Conservation (phyloP, 2,797 vertebrate species). For the Lophius americanus region DNA sequence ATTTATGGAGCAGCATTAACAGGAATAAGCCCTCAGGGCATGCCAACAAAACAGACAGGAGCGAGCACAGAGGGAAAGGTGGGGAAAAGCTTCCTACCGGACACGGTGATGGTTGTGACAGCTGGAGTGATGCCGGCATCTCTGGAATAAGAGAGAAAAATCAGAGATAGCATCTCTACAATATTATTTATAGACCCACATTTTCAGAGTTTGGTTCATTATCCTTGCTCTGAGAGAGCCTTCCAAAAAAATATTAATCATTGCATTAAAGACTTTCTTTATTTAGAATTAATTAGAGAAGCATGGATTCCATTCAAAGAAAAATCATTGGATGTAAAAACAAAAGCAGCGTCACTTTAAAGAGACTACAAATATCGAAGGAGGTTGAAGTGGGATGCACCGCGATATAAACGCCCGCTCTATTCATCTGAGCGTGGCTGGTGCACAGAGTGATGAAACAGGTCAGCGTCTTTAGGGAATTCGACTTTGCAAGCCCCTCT, state of each 20-base stretch:
- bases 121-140: slow-evolving; percentile 94
- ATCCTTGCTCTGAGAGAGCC: slow-evolving; percentile 30
- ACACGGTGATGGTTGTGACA: slow-evolving; percentile 89
- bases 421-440: slow-evolving; percentile 26
- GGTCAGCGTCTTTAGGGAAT: slow-evolving; percentile 43
- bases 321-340: slow-evolving; percentile 21
- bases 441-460: slow-evolving; percentile 21
- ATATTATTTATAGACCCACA: slow-evolving; percentile 9
- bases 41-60: slow-evolving; percentile 35
- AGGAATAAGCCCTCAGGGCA: slow-evolving; percentile 45
- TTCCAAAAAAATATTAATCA: slow-evolving; percentile 63
- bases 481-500: slow-evolving; percentile 12
- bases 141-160: slow-evolving; percentile 75
- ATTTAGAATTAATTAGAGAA: slow-evolving; percentile 43
- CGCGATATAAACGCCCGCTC: slow-evolving; percentile 25
- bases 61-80: slow-evolving; percentile 21
- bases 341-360: slow-evolving; percentile 27
- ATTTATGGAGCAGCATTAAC: slow-evolving; percentile 54
- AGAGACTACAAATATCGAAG: slow-evolving; percentile 44
- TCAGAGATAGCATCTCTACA: slow-evolving; percentile 37
- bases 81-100: slow-evolving; percentile 81
- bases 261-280: slow-evolving; percentile 32
- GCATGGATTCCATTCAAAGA: slow-evolving; percentile 40
- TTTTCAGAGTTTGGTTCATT: slow-evolving; percentile 34
- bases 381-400: slow-evolving; percentile 28